phyloP scores from a whole-genome alignment of 2,888 invertebrate genomes.

The Erebia palarica region DNA sequence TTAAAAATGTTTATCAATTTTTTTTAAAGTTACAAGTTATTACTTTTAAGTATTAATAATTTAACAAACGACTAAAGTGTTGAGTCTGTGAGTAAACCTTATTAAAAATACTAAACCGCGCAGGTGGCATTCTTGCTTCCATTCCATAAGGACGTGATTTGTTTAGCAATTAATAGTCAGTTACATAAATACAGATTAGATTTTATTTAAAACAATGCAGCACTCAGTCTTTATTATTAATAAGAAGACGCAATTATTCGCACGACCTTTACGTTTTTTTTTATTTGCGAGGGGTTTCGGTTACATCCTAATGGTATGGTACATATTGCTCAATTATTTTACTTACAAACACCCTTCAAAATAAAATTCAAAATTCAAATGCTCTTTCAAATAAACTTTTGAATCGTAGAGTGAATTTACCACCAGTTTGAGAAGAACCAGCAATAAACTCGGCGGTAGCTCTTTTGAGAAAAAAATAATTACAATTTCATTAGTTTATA shows the following conservation, averaged over 20 bases:
- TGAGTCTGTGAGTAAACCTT: neutral
- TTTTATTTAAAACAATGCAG: conserved; percentile 5
- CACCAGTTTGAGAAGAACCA: no score
- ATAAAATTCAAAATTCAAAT: no score
- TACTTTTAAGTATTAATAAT: no score
- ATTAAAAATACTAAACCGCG: neutral
- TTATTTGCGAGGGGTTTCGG: neutral
- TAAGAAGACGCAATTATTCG: neutral
- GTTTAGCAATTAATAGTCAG: neutral
- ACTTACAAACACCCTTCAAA: no score
- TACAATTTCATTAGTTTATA: no score
- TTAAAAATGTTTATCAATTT: no score
- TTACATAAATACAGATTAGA: neutral
- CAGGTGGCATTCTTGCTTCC: conserved; percentile 8
- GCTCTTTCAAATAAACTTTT: no score
- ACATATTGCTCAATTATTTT: no score
- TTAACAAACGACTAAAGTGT: neutral
- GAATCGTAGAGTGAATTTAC: no score
- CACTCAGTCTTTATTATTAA: neutral
- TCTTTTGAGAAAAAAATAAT: no score
- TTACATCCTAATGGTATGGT: neutral
- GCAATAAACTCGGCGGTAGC: no score
- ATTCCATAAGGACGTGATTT: conserved; percentile 4
- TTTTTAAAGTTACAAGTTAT: no score
- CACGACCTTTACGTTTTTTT: neutral